These are phyloP conservation scores for Cremastobaeus sp. DNA, from an alignment of 2,888 invertebrate species.

Conservation along the genomic window DNA sequence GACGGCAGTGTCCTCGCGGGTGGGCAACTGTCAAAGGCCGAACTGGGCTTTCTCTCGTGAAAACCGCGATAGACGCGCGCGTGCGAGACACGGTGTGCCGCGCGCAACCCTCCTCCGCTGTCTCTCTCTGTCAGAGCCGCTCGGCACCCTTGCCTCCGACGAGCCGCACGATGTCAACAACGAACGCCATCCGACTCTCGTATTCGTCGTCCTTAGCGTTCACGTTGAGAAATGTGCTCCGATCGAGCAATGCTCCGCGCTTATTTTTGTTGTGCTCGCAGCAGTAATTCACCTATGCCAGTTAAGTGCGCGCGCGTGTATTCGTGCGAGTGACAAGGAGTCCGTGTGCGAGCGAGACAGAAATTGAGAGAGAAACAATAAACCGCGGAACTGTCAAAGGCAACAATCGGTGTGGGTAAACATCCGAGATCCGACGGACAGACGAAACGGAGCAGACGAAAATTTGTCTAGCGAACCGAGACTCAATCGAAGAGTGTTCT, in stretches of 20 bases:
- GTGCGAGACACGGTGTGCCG: conserved; percentile 40
- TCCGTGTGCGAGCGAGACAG: background rate
- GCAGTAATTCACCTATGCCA: conserved; percentile 8
- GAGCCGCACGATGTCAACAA: conserved; percentile 36
- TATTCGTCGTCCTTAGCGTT: background rate
- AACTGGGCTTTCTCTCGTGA: conserved; percentile 31
- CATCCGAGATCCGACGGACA: background rate
- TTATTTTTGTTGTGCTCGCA: conserved; percentile 28
- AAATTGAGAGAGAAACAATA: background rate
- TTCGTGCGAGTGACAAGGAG: conserved; percentile 6
- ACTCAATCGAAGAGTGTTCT: no score
- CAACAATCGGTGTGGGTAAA: conserved; percentile 4
- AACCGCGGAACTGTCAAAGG: background rate
- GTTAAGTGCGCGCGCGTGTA: conserved; percentile 24
- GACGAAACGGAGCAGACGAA: background rate
- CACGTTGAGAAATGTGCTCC: conserved; percentile 14
- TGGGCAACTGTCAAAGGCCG: conserved; percentile 44
- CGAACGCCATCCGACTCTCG: conserved; percentile 13
- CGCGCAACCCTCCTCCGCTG: conserved; percentile 38
- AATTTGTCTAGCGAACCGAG: no score
- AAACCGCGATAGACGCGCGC: conserved; percentile 38
- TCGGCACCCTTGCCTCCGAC: conserved; percentile 23
- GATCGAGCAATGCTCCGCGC: conserved; percentile 29
- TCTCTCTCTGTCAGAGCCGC: conserved; percentile 14
- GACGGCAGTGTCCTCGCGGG: conserved; percentile 41